Evolutionary conservation across 2,797 vertebrate species (phyloP).

Genomic region (Acanthurus leucopareius): DNA sequence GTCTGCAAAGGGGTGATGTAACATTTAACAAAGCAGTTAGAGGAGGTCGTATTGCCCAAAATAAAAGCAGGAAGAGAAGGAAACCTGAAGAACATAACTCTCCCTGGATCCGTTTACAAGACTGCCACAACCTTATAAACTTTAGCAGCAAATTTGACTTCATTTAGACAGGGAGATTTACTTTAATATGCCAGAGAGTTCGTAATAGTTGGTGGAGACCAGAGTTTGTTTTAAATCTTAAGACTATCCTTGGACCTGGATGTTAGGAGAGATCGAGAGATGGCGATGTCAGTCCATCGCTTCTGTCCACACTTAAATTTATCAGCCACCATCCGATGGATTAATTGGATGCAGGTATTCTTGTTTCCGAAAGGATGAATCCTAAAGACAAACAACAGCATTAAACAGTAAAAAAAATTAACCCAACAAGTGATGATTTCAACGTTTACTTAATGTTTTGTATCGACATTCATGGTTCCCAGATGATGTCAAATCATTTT

Average conservation of each 20-base stretch:
- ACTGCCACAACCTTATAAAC: conserved; percentile 81
- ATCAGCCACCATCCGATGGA: neutral
- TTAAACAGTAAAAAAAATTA: no score
- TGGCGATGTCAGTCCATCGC: neutral
- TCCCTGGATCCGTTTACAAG: conserved; percentile 81
- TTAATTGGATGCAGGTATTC: neutral
- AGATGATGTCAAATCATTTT: no score
- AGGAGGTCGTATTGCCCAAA: conserved; percentile 71
- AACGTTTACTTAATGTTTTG: no score
- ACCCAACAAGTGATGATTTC: no score
- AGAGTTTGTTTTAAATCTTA: conserved; percentile 45
- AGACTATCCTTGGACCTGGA: conserved; percentile 45
- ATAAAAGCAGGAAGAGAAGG: conserved; percentile 80
- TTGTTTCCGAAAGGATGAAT: neutral
- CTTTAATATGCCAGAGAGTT: conserved; percentile 38
- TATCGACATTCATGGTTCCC: no score
- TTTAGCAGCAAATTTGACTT: conserved; percentile 62
- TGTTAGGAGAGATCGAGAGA: neutral
- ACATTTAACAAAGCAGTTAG: conserved; percentile 68
- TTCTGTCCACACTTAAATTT: neutral
- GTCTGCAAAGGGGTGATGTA: conserved; percentile 70
- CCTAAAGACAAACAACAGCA: neutral
- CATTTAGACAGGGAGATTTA: conserved; percentile 64
- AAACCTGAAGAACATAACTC: conserved; percentile 74
- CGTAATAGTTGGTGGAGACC: conserved; percentile 35